Percentiles rank a stretch among this genome's conserved stretches.
Conservation (phyloP, 2,797 vertebrate species). For the Peromyscus melanophrys region DNA sequence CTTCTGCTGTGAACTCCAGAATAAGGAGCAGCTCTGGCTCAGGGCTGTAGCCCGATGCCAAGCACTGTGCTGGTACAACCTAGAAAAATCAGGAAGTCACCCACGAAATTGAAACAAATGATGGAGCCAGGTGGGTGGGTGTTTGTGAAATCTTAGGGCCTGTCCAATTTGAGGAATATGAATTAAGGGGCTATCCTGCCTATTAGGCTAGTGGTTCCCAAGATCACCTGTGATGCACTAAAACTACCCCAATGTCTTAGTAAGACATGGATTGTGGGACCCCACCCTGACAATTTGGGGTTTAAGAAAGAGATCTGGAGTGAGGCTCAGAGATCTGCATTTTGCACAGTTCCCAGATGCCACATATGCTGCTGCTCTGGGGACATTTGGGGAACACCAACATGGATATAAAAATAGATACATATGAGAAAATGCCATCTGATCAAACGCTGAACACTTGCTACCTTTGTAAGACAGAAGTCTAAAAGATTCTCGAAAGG, state of each 20-base stretch:
- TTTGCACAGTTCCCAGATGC: not conserved
- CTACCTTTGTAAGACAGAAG: not conserved
- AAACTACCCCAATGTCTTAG: not conserved
- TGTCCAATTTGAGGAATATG: not conserved
- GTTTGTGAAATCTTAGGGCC: not conserved
- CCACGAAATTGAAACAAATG: slow-evolving; percentile 11
- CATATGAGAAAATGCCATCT: not conserved
- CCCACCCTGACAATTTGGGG: not conserved
- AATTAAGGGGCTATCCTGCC: not conserved
- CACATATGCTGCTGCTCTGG: not conserved
- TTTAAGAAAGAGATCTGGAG: not conserved
- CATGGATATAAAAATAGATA: slow-evolving; percentile 3
- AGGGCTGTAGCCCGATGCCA: not conserved
- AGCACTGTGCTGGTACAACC: not conserved
- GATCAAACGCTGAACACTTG: not conserved
- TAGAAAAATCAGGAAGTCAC: not conserved
- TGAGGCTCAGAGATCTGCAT: not conserved
- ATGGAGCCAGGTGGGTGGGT: not conserved
- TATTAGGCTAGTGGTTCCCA: not conserved
- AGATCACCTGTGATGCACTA: not conserved
- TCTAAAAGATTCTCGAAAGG: not conserved
- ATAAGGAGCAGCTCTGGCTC: not conserved
- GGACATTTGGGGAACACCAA: not conserved
- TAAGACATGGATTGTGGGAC: not conserved
- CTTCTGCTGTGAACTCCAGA: not conserved